These are phyloP conservation scores for Falco novaeseelandiae DNA, from an alignment of 2,797 vertebrate species.

Conservation along the genomic window DNA sequence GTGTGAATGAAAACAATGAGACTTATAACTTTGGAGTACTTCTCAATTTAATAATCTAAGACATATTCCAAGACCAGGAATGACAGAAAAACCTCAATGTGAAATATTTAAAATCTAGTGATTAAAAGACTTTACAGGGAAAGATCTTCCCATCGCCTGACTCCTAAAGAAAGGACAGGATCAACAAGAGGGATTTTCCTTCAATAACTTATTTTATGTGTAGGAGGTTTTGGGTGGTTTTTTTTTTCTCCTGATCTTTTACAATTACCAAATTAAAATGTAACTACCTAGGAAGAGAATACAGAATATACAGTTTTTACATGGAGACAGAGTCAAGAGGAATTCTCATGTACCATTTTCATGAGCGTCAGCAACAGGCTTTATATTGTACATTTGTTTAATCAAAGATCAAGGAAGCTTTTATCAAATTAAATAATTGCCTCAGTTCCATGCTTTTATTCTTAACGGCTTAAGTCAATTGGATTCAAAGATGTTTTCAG, in stretches of 20 bases:
- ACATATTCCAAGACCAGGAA: neutral
- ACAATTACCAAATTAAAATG: neutral
- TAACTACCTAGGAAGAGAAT: neutral
- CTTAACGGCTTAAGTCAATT: neutral
- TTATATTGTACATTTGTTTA: neutral
- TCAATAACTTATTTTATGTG: neutral
- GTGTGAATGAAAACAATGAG: neutral
- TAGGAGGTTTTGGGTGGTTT: neutral
- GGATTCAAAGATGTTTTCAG: neutral
- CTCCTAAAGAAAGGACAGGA: neutral
- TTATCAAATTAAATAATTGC: neutral
- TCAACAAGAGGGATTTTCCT: neutral
- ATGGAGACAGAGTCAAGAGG: neutral
- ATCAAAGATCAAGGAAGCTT: conserved; percentile 1
- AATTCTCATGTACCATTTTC: neutral
- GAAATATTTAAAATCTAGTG: neutral
- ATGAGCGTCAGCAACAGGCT: neutral
- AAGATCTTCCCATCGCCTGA: neutral
- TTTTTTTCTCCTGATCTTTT: neutral
- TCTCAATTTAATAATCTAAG: neutral
- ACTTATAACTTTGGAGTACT: neutral
- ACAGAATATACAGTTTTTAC: neutral
- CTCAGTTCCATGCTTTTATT: neutral
- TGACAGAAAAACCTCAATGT: neutral
- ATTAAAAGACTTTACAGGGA: neutral